Evolutionary conservation across 2,113 vertebrate genomes (phyloP).

Genomic region (Gopherus flavomarginatus): DNA sequence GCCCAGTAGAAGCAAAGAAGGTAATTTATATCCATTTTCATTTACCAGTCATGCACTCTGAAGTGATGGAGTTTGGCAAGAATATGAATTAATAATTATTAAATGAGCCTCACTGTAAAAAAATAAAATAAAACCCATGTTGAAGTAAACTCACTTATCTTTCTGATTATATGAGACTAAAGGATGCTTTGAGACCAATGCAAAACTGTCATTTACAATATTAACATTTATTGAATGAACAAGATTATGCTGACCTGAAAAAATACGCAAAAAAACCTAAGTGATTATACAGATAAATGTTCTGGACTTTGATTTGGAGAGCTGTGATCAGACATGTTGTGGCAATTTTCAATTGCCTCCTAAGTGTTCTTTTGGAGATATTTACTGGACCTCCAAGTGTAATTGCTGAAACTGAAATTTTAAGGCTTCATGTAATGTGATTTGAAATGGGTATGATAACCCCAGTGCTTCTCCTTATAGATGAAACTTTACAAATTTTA

Average conservation of each 20-base stretch:
- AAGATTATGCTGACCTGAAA: conserved; percentile 37
- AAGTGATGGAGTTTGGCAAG: conserved; percentile 57
- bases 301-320: conserved; percentile 39
- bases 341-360: conserved; percentile 33
- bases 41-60: conserved; percentile 54
- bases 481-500: conserved; percentile 42
- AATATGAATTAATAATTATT: conserved; percentile 62
- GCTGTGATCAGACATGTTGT: conserved; percentile 15
- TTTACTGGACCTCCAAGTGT: conserved; percentile 38
- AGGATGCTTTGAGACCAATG: conserved; percentile 21
- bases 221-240: conserved; percentile 42
- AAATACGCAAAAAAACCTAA: conserved; percentile 33
- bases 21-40: conserved; percentile 60
- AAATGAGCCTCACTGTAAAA: conserved; percentile 50
- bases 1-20: conserved; percentile 46
- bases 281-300: conserved; percentile 48
- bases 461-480: conserved; percentile 27
- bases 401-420: conserved; percentile 50
- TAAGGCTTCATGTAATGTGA: conserved; percentile 15
- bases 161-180: conserved; percentile 58
- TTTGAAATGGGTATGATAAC: conserved; percentile 43
- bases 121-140: conserved; percentile 10
- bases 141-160: conserved; percentile 44
- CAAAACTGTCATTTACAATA: conserved; percentile 50
- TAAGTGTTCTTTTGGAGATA: conserved; percentile 48